Percentiles rank a stretch among this genome's conserved stretches.
Evolutionary conservation across 2,888 invertebrate species (phyloP).

Genomic region (Synergus japonicus): DNA sequence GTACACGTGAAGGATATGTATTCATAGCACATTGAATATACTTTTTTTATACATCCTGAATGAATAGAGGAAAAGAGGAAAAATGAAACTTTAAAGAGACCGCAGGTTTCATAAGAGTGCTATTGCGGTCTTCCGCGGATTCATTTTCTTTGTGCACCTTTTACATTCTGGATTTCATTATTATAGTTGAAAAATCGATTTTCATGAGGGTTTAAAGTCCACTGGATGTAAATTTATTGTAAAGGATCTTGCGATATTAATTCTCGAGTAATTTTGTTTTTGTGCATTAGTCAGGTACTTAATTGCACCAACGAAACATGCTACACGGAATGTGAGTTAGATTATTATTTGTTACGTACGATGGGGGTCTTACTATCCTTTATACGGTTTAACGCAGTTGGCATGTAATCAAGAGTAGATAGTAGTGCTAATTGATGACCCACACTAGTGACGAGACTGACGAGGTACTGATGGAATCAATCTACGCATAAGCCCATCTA

Average conservation of each 20-base stretch:
- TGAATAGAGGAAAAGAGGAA: neutral
- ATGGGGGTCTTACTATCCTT: conserved; percentile 10
- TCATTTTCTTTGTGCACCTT: neutral
- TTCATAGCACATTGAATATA: neutral
- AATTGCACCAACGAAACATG: neutral
- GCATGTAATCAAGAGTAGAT: conserved; percentile 8
- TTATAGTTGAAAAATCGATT: conserved; percentile 17
- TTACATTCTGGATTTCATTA: conserved; percentile 21
- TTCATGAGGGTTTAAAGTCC: neutral
- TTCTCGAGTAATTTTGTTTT: conserved; percentile 11
- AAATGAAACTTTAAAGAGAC: conserved; percentile 28
- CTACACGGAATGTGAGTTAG: neutral
- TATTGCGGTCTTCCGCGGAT: neutral
- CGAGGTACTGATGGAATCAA: neutral
- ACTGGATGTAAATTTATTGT: neutral
- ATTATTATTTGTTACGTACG: conserved; percentile 16
- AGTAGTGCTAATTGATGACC: conserved; percentile 8
- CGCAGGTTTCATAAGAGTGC: conserved; percentile 23
- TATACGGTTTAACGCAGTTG: neutral
- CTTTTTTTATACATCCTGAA: conserved; percentile 5
- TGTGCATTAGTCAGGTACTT: neutral
- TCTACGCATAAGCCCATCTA: neutral
- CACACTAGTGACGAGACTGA: neutral
- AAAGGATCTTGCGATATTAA: neutral
- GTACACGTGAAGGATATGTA: conserved; percentile 5